Conservation (phyloP, 2,113 vertebrate genomes). For the Pituophis catenifer region DNA sequence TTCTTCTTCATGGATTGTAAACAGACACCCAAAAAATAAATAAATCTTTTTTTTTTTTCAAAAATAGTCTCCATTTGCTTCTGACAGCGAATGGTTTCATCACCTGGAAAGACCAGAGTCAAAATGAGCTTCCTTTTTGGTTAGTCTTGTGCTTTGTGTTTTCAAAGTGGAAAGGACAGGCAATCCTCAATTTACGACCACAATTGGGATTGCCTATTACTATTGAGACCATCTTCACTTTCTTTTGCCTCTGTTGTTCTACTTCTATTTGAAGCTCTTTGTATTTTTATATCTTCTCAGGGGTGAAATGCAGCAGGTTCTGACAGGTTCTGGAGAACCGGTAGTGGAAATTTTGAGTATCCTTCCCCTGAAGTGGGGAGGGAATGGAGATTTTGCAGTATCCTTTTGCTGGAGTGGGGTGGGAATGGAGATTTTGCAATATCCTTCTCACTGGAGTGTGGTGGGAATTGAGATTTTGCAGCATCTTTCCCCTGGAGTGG, state of each 20-base stretch:
- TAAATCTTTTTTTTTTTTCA: fast-evolving
- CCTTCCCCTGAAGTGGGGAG: no score
- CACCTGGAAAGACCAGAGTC: not conserved
- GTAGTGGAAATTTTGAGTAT: no score
- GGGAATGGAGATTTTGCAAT: no score
- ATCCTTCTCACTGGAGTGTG: no score
- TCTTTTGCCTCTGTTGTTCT: not conserved
- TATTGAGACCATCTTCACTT: not conserved
- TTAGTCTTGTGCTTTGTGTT: not conserved
- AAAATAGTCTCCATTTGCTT: not conserved
- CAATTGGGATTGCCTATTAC: not conserved
- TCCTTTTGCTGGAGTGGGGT: no score
- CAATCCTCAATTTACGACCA: not conserved
- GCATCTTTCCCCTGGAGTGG: no score
- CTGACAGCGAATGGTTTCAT: not conserved
- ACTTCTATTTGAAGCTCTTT: not conserved
- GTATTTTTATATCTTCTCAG: no score
- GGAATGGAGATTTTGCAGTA: no score
- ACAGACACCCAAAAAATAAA: not conserved
- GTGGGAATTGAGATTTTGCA: no score
- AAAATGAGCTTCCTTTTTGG: not conserved
- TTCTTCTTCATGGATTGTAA: no score
- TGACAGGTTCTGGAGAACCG: no score
- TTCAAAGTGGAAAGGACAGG: not conserved
- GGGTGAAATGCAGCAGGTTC: no score